These are phyloP conservation scores for Nyctalus aviator DNA, from an alignment of 2,797 vertebrate species.

Conservation along the genomic window DNA sequence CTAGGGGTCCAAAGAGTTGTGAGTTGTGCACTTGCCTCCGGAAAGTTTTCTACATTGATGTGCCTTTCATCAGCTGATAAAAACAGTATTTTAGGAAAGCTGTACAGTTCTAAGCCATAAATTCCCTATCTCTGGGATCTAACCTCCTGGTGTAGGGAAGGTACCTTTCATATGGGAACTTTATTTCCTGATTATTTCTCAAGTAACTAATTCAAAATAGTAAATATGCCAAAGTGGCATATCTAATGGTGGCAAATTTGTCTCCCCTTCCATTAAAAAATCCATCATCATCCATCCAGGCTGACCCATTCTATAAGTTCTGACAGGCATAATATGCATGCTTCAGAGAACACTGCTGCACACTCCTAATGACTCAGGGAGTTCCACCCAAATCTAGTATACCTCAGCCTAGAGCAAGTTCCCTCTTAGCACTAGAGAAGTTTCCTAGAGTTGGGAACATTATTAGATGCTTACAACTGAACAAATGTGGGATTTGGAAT, in stretches of 20 bases:
- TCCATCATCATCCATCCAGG: not conserved
- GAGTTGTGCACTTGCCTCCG: not conserved
- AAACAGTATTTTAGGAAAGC: not conserved
- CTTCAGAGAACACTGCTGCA: not conserved
- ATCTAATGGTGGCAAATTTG: not conserved
- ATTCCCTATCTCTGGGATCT: not conserved
- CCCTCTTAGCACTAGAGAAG: not conserved
- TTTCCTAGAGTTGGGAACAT: not conserved
- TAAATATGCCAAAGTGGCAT: not conserved
- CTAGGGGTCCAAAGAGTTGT: not conserved
- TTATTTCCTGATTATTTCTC: not conserved
- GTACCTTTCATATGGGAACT: not conserved
- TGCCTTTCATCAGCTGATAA: not conserved
- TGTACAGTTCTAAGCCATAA: not conserved
- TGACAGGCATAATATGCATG: not conserved
- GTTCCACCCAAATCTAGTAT: not conserved
- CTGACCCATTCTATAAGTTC: not conserved
- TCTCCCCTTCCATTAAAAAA: not conserved
- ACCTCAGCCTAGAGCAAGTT: not conserved
- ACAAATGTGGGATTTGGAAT: not conserved
- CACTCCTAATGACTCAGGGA: not conserved
- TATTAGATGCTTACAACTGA: not conserved
- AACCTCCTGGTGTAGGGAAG: not conserved
- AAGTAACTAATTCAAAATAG: not conserved
- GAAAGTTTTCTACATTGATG: not conserved